Base-by-base conservation (phyloP, 2,888 invertebrate genomes). In the Eupithecia exiguata region DNA sequence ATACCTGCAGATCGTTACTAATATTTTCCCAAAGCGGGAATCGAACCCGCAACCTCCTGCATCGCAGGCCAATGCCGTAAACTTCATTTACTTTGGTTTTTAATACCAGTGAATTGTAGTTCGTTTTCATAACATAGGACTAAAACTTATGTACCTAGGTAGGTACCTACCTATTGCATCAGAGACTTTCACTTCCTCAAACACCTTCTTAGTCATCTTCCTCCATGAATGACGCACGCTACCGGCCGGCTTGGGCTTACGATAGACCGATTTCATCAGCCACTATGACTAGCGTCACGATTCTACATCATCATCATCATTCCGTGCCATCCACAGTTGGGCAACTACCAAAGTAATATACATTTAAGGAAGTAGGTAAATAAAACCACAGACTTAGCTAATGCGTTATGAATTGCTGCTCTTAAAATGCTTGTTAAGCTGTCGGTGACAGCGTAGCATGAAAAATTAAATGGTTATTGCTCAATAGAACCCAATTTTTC, bases 161-260 rank as follows among this genome's bases (percentile, higher is more conserved):
- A 14, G 14, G 10, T 16, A n/a, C n/a, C n/a, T n/a, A n/a, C n/a
- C n/a, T n/a, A 65, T 65, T 69, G 58, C 69, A 69, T 69, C 69
- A 65, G 65, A 35, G 18, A 65, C 65, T 38, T 65, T 65, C n/a
- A 21, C 38, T 65, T 65, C 65, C 65, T 36, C 35, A 62, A 35
- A 21, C 35, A 18, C 35, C 30, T 62, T 16, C 16, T 62, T 16
- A 35, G 35, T 36, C 58, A 58, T 25, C 21, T 12, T 58, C 21
- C 10, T 53, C 3, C 53, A 53, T 53, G 21, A 53, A 36, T 68
- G 68, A 68, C 35, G 46, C 16, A 36, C 7, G 25, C 30, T 18
- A 30, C 49, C 21, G 30, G 61, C 69, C 69, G 67, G 67, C 62
- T 62, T 53, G 10, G 21, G 21, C 10, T 21, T 30, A 21, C 43